Conservation (phyloP, 2,888 invertebrate genomes). For the Drosophila mimica region DNA sequence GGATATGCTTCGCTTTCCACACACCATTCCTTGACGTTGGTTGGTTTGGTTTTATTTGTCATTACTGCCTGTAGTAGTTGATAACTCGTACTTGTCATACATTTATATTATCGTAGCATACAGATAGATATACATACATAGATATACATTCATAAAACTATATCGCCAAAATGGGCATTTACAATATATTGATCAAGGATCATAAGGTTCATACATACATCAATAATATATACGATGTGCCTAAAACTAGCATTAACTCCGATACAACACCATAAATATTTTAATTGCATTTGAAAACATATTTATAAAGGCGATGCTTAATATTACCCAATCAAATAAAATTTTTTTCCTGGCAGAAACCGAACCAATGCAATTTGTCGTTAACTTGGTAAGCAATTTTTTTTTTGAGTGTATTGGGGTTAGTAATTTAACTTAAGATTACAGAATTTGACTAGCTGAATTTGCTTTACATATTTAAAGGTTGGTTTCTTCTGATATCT, state of each 20-base stretch:
- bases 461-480: conserved; percentile 80
- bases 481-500: conserved; percentile 43
- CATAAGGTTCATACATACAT: conserved; percentile 54
- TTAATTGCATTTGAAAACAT: conserved; percentile 31
- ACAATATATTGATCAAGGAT: conserved; percentile 54
- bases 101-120: conserved; percentile 54
- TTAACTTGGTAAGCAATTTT: conserved; percentile 47
- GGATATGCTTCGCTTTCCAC: conserved; percentile 38
- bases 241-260: conserved; percentile 67
- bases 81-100: conserved; percentile 49
- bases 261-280: conserved; percentile 42
- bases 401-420: conserved; percentile 75
- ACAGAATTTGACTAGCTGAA: conserved; percentile 84
- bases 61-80: conserved; percentile 50
- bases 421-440: conserved; percentile 77
- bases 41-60: conserved; percentile 56
- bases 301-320: conserved; percentile 15
- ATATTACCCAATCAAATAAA: conserved; percentile 30
- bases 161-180: conserved; percentile 63
- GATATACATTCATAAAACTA: conserved; percentile 59
- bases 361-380: conserved; percentile 36
- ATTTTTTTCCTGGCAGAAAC: conserved; percentile 25
- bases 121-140: conserved; percentile 39
- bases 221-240: conserved; percentile 54
- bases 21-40: conserved; percentile 45